A percentile compares a stretch with the other conserved stretches of the same genome.
phyloP scores from a whole-genome alignment of 2,888 invertebrate genomes.

The Spilarctia lutea region DNA sequence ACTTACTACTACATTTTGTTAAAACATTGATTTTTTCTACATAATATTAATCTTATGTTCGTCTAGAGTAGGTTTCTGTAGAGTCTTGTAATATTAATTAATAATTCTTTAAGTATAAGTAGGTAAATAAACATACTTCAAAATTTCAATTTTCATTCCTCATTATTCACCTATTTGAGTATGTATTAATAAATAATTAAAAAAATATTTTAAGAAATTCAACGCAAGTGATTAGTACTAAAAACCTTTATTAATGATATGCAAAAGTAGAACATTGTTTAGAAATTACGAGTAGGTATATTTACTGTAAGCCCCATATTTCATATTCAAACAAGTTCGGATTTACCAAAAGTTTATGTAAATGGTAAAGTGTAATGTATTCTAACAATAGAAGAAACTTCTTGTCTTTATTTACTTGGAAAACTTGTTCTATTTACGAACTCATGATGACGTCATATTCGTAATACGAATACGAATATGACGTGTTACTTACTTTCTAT shows the following conservation, averaged over 20 bases:
- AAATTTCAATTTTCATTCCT: no score
- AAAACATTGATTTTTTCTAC: no score
- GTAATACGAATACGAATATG: not conserved
- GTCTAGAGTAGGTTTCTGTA: no score
- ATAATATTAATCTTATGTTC: no score
- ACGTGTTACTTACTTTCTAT: not conserved
- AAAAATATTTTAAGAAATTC: not conserved
- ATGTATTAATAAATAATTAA: no score
- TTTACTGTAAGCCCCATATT: not conserved
- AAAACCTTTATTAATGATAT: not conserved
- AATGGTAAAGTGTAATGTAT: slow-evolving; percentile 6
- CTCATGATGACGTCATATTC: not conserved
- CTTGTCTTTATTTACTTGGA: slow-evolving; percentile 14
- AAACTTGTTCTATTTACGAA: slow-evolving; percentile 2
- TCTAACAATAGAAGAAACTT: not conserved
- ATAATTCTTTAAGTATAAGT: no score
- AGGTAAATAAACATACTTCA: no score
- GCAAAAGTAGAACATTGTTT: not conserved
- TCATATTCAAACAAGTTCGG: not conserved
- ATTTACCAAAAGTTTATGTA: slow-evolving; percentile 8
- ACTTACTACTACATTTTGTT: no score
- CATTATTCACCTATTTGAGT: no score
- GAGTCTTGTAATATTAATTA: no score
- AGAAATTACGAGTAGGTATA: not conserved
- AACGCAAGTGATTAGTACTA: not conserved